Evolutionary conservation across 1,140 invertebrate species (phyloP).

Genomic region (Arion vulgaris): DNA sequence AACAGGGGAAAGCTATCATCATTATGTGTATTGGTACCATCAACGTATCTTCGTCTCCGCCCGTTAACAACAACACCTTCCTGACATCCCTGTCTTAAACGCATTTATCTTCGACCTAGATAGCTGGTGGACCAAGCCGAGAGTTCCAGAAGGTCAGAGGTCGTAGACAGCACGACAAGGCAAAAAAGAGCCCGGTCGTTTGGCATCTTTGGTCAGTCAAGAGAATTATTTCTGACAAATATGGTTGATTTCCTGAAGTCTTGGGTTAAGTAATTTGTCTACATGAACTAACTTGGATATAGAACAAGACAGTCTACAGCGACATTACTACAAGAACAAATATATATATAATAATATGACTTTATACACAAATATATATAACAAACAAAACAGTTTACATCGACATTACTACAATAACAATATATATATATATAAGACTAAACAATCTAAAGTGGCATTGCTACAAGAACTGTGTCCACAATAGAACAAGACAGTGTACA

Average conservation of each 20-base stretch:
- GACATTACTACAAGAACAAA: too few relatives aligned
- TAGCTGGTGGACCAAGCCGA: background rate
- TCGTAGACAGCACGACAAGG: slow-evolving; percentile 21
- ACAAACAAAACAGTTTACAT: too few relatives aligned
- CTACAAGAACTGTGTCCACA: too few relatives aligned
- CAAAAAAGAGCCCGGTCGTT: background rate
- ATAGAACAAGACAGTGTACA: too few relatives aligned
- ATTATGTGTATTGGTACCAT: background rate
- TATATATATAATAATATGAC: too few relatives aligned
- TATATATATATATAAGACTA: too few relatives aligned
- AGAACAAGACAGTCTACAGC: background rate
- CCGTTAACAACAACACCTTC: background rate
- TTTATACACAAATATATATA: too few relatives aligned
- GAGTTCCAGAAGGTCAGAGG: background rate
- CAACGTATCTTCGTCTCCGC: background rate
- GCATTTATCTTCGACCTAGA: slow-evolving; percentile 3
- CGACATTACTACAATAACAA: too few relatives aligned
- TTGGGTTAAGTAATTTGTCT: slow-evolving; percentile 9
- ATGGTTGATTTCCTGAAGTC: background rate
- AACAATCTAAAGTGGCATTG: too few relatives aligned
- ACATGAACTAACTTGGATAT: background rate
- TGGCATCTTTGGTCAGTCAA: background rate
- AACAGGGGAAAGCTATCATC: background rate
- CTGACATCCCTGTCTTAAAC: background rate
- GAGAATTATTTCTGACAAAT: slow-evolving; percentile 13